These are phyloP conservation scores for Allacma fusca DNA, from an alignment of 2,888 invertebrate genomes.

Conservation along the genomic window DNA sequence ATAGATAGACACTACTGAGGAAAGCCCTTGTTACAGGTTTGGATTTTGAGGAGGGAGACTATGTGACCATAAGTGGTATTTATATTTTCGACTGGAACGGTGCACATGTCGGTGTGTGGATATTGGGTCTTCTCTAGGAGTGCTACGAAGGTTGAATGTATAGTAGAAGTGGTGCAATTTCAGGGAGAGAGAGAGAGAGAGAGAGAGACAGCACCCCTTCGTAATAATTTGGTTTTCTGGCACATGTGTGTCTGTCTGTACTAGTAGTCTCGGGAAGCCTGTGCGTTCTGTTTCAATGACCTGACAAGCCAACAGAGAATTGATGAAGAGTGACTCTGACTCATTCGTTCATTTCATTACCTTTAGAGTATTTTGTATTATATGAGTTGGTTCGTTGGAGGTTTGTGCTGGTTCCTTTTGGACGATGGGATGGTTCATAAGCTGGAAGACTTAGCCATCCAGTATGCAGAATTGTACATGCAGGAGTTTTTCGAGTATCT, in stretches of 20 bases:
- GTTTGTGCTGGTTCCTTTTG: background rate
- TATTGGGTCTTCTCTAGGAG: background rate
- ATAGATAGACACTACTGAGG: too few species aligned
- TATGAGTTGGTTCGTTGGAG: conserved; percentile 38
- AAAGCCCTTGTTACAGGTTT: background rate
- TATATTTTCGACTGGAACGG: background rate
- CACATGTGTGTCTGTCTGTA: background rate
- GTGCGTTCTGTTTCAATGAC: conserved; percentile 23
- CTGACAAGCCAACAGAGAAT: conserved; percentile 44
- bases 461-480: too few species aligned
- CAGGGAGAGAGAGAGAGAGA: background rate
- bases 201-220: background rate
- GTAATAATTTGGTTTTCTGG: conserved; percentile 12
- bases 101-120: background rate
- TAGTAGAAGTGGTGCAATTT: conserved; percentile 10
- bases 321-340: conserved; percentile 45
- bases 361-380: conserved; percentile 25
- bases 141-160: background rate
- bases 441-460: background rate
- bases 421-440: background rate
- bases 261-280: background rate
- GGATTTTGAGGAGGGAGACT: background rate
- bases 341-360: conserved; percentile 44
- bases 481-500: too few species aligned
- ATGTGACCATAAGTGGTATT: conserved; percentile 16